Conservation (phyloP, 92 coral and sea anemone genomes). For the Phenganax stokvisi region DNA sequence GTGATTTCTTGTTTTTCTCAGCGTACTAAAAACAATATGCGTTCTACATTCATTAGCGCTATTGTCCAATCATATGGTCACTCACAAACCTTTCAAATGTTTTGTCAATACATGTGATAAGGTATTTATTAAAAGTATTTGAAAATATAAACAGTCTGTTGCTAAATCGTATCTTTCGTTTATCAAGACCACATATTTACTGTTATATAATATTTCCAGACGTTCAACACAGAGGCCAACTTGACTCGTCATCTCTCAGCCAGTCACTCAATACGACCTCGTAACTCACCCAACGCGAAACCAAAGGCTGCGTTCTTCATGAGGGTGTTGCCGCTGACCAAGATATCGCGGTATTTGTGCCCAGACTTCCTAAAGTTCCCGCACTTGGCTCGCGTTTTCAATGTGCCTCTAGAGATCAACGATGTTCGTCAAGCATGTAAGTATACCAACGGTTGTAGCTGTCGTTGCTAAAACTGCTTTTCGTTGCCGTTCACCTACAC, state of each 20-base stretch:
- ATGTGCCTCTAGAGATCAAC: slow-evolving; percentile 57
- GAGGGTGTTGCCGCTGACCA: slow-evolving; percentile 71
- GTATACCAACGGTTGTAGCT: slow-evolving; percentile 9
- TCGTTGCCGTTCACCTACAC: background rate
- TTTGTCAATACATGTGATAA: slow-evolving; percentile 80
- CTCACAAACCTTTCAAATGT: slow-evolving; percentile 93
- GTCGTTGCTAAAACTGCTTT: no score
- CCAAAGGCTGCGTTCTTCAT: slow-evolving; percentile 95
- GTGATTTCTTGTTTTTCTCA: background rate
- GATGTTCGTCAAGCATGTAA: slow-evolving; percentile 82
- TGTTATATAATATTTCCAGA: slow-evolving; percentile 46
- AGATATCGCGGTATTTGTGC: slow-evolving; percentile 78
- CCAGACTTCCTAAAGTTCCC: slow-evolving; percentile 66
- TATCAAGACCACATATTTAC: background rate
- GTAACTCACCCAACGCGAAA: slow-evolving; percentile 87
- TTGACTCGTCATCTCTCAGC: slow-evolving; percentile 86
- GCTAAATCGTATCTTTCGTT: background rate
- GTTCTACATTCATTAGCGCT: slow-evolving; percentile 55
- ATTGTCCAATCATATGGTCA: slow-evolving; percentile 89
- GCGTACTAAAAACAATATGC: background rate
- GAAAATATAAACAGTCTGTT: background rate
- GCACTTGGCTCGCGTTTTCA: slow-evolving; percentile 72
- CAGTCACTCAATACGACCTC: slow-evolving; percentile 87
- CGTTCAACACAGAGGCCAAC: slow-evolving; percentile 83
- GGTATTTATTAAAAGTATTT: slow-evolving; percentile 40